These are phyloP conservation scores for Neosalanx taihuensis DNA, from an alignment of 2,797 vertebrate species.

Conservation along the genomic window DNA sequence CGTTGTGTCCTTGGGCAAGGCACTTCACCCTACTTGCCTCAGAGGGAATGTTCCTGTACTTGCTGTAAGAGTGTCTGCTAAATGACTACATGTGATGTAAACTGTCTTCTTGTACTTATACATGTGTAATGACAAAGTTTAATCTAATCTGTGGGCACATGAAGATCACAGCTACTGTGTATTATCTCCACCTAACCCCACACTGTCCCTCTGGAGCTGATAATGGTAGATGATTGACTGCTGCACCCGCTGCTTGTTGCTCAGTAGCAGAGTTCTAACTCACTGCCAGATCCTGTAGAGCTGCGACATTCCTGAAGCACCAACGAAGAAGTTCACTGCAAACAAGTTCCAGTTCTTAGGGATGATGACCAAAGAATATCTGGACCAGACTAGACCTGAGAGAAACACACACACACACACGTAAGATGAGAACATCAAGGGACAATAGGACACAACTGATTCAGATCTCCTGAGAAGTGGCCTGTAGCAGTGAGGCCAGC, in stretches of 20 bases:
- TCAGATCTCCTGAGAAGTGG: too few species aligned
- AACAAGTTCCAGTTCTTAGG: slow-evolving; percentile 98
- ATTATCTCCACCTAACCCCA: slow-evolving; percentile 3
- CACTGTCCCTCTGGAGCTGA: neutral
- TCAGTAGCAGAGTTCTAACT: slow-evolving; percentile 32
- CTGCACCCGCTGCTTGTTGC: neutral
- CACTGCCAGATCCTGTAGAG: slow-evolving; percentile 95
- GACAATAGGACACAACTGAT: too few species aligned
- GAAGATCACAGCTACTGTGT: neutral
- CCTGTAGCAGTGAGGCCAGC: too few species aligned
- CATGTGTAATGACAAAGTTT: too few species aligned
- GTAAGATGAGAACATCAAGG: neutral
- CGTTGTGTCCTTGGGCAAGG: too few species aligned
- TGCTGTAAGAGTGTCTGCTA: too few species aligned
- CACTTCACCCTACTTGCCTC: too few species aligned
- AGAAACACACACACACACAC: slow-evolving; percentile 6
- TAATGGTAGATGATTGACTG: neutral
- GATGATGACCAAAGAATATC: slow-evolving; percentile 97
- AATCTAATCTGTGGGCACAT: neutral
- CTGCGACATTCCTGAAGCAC: slow-evolving; percentile 85
- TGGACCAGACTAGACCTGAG: slow-evolving; percentile 95
- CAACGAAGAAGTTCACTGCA: slow-evolving; percentile 95
- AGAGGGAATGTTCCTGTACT: too few species aligned
- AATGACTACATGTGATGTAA: too few species aligned
- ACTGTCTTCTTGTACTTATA: too few species aligned